phyloP scores from a whole-genome alignment of 2,797 vertebrate species.

The Xiphorhynchus erythropygius region DNA sequence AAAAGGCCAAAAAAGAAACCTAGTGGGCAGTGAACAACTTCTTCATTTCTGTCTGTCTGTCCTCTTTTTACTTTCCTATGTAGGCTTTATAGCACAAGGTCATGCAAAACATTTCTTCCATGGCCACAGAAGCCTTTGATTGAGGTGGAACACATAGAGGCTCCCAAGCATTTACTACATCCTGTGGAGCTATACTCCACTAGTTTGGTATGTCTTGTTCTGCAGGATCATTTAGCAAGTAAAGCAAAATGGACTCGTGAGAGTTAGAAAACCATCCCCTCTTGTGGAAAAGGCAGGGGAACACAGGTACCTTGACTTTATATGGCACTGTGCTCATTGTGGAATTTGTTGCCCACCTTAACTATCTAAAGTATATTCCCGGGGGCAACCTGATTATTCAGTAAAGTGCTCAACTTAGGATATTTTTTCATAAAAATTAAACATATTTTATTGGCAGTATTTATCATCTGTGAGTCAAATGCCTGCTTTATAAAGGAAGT shows the following conservation, averaged over 20 bases:
- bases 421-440: not conserved
- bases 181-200: not conserved
- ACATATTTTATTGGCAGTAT: not conserved
- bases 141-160: not conserved
- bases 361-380: not conserved
- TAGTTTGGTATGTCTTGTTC: not conserved
- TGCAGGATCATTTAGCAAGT: constrained; percentile 26
- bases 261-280: not conserved
- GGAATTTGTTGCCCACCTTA: not conserved
- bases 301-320: not conserved
- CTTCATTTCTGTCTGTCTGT: not conserved
- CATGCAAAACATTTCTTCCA: not conserved
- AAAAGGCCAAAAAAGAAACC: not conserved
- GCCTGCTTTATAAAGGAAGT: not conserved
- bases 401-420: not conserved
- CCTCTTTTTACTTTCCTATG: not conserved
- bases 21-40: not conserved
- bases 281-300: not conserved
- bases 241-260: not conserved
- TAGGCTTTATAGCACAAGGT: not conserved
- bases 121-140: not conserved
- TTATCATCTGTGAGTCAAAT: not conserved
- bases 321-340: not conserved
- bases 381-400: not conserved
- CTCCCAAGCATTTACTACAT: not conserved